Evolutionary conservation across 2,888 invertebrate genomes (phyloP), one percentile per base, ranked within the genome.

Genomic region (Pseudococcus longispinus): DNA sequence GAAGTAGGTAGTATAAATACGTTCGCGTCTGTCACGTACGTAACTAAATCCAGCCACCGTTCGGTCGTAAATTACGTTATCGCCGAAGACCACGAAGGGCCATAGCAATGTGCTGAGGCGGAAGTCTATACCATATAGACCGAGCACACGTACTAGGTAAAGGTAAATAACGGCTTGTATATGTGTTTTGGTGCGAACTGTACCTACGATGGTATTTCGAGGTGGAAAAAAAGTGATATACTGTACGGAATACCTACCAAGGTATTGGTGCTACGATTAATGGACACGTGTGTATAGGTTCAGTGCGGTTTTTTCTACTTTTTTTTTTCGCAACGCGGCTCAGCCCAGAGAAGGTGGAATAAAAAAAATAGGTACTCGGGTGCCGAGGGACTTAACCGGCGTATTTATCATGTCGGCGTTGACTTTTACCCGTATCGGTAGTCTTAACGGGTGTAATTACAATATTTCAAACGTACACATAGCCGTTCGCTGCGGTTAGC

Each of bases 341-440:
- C n/a, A 46, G 44, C n/a, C 51, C 0, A 51, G 51, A n/a, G n/a
- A 51, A 51, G 6, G n/a, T 5, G 51, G n/a, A n/a, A n/a, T n/a
- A n/a, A 51, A 51, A 51, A 51, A 51, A 51, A 23, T 60, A 55
- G 18, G 55, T 55, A 23, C 60, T n/a, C 13, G 60, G 20, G 20
- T 60, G 60, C n/a, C 51, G 51, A 51, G 51, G 2, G 18, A 51
- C n/a, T 46, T 23, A 15, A 13, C 15, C 55, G 55, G 20, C 60
- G 23, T 60, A 60, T 60, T 60, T 60, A 60, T 60, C 23, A 60
- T 23, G 60, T 20, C 60, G 60, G 23, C 23, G 60, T 60, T 11
- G 60, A 60, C 60, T 23, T 60, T 23, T 60, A 60, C 60, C 60
- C 60, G 60, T 60, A 60, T 60, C 60, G 60, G 60, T 60, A 60